A percentile compares a stretch with the other conserved stretches of the same genome.
Conservation (phyloP, 2,888 invertebrate species). For the Allacma fusca region DNA sequence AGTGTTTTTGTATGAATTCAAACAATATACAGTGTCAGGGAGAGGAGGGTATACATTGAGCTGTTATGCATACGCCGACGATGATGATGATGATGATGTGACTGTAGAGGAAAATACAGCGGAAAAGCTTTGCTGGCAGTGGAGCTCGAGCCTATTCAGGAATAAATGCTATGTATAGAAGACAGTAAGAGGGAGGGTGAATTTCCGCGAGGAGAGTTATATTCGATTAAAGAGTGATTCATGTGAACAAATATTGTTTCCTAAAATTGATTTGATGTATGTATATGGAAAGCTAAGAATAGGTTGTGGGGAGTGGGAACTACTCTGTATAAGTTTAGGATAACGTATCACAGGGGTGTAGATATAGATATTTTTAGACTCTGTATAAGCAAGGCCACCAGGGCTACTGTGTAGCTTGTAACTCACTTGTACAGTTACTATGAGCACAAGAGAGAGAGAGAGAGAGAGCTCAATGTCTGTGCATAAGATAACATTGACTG, state of each 20-base stretch:
- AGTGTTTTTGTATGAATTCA: too few relatives aligned
- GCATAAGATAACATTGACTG: slow-evolving; percentile 33
- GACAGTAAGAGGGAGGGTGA: slow-evolving; percentile 42
- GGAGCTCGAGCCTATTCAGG: background rate
- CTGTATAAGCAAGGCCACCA: too few relatives aligned
- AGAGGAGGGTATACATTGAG: too few relatives aligned
- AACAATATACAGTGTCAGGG: too few relatives aligned
- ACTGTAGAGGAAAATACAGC: background rate
- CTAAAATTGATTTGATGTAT: slow-evolving; percentile 55
- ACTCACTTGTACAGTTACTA: background rate
- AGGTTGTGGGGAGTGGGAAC: slow-evolving; percentile 7
- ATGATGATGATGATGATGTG: slow-evolving; percentile 11
- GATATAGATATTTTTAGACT: background rate
- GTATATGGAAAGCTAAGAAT: slow-evolving; percentile 10
- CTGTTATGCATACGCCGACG: background rate
- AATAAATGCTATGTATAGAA: slow-evolving; percentile 10
- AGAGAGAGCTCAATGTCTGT: slow-evolving; percentile 6
- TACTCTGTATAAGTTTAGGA: too few relatives aligned
- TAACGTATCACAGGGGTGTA: background rate
- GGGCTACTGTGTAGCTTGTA: too few relatives aligned
- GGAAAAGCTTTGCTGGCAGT: background rate
- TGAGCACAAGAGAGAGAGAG: slow-evolving; percentile 15
- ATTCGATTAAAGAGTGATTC: slow-evolving; percentile 58
- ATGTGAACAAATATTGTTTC: slow-evolving; percentile 58
- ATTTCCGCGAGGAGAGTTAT: slow-evolving; percentile 44